Percentiles rank a stretch among this genome's conserved stretches.
Evolutionary conservation across 2,797 vertebrate genomes (phyloP).

Genomic region (Buphagus erythrorhynchus): DNA sequence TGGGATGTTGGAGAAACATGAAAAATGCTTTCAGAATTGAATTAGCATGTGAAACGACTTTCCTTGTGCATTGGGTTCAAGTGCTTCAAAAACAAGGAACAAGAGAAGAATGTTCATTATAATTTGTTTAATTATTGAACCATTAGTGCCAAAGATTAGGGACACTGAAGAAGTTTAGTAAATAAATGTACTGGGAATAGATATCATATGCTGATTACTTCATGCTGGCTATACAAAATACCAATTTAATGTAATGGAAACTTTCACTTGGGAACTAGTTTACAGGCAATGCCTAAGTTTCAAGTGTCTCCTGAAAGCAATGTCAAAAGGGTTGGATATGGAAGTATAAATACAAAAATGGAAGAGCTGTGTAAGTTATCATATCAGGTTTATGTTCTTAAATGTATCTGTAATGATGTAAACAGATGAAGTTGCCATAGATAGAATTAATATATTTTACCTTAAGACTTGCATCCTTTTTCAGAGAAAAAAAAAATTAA

Average conservation of each 20-base stretch:
- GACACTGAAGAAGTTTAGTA: constrained; percentile 56
- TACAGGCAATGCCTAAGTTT: background rate
- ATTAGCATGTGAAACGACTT: constrained; percentile 47
- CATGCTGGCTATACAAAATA: constrained; percentile 39
- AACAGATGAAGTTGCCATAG: background rate
- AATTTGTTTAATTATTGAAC: constrained; percentile 68
- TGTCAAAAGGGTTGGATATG: background rate
- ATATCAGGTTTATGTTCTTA: background rate
- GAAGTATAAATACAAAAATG: background rate
- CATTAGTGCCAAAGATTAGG: constrained; percentile 67
- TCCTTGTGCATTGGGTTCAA: constrained; percentile 30
- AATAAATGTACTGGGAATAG: constrained; percentile 66
- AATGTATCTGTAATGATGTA: background rate
- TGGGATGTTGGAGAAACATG: constrained; percentile 26
- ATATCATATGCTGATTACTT: constrained; percentile 60
- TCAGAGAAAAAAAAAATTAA: background rate
- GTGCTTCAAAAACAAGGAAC: constrained; percentile 46
- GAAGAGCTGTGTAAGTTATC: background rate
- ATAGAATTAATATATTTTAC: background rate
- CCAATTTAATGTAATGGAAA: constrained; percentile 45
- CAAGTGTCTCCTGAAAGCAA: background rate
- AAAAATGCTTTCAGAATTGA: constrained; percentile 31
- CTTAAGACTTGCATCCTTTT: background rate
- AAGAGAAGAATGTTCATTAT: constrained; percentile 59
- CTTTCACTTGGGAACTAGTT: constrained; percentile 33